A percentile compares a stretch with the other conserved stretches of the same genome.
Conservation (phyloP, 2,888 invertebrate species). For the Serrognathus titanus region DNA sequence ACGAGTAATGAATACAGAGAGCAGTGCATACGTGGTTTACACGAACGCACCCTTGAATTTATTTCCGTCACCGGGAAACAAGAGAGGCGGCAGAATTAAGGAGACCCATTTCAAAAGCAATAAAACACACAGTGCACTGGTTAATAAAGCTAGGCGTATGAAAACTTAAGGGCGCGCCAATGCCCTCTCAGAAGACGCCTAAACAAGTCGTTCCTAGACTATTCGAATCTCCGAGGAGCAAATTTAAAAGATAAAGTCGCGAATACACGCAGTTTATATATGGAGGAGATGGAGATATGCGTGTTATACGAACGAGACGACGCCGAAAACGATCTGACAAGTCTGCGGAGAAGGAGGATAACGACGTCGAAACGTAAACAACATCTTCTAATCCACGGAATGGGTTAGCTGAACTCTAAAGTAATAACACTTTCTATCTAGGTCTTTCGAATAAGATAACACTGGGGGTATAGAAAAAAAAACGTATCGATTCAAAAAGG, state of each 20-base stretch:
- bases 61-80: no score
- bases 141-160: no score
- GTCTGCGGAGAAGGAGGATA: constrained; percentile 13
- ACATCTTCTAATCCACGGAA: not conserved
- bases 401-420: constrained; percentile 1
- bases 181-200: constrained; percentile 22
- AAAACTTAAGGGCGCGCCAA: constrained; percentile 2
- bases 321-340: constrained; percentile 20
- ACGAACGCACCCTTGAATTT: no score
- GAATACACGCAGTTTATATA: constrained; percentile 18
- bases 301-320: constrained; percentile 17
- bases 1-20: no score
- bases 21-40: no score
- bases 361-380: not conserved
- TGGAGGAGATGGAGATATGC: constrained; percentile 18
- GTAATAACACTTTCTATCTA: no score
- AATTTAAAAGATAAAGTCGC: constrained; percentile 27
- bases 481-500: no score
- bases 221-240: constrained; percentile 22
- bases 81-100: no score
- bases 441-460: no score
- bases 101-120: no score
- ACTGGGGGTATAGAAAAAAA: no score
- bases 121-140: no score
- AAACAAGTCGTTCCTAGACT: constrained; percentile 27